Evolutionary conservation across 2,888 invertebrate genomes (phyloP), one percentile per base, ranked within the genome.

Genomic region (Aphelenchoides bicaudatus): DNA sequence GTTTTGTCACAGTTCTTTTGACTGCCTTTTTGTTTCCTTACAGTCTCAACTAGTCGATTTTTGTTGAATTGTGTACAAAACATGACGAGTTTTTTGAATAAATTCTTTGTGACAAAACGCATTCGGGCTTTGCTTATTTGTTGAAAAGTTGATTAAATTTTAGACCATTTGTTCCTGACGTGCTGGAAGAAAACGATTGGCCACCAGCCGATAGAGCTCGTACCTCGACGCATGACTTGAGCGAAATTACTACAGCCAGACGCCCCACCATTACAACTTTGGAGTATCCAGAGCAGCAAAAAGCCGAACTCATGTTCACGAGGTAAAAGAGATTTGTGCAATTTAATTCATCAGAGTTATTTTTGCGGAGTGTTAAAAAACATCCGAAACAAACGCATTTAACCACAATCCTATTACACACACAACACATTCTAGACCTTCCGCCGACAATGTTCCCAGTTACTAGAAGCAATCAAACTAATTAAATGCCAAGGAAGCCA

Each of bases 401-500:
- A n/a, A n/a, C n/a, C n/a, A n/a, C n/a, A n/a, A n/a, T n/a, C n/a
- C n/a, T n/a, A n/a, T n/a, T n/a, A n/a, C n/a, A n/a, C n/a, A n/a
- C n/a, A n/a, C n/a, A n/a, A n/a, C n/a, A n/a, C n/a, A n/a, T n/a
- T n/a, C n/a, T n/a, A n/a, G n/a, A 39, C 78, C 78, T 34, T 74
- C 72, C 51, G 71, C 76, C 62, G 78, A 78, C 58, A 78, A 78
- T 53, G 76, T 78, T n/a, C 75, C 78, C 49, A 67, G 75, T 21
- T 78, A 78, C 52, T 71, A 60, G 49, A 2, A 19, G 43, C 21
- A 19, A 21, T 43, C 23, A 25, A n/a, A 6, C 23, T 6, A 19
- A 34, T 13, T 34, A n/a, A n/a, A n/a, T n/a, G n/a, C n/a, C n/a
- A n/a, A n/a, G n/a, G n/a, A n/a, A n/a, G n/a, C n/a, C n/a, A n/a